phyloP scores from a whole-genome alignment of 2,797 vertebrate species.

The Perodicticus potto region DNA sequence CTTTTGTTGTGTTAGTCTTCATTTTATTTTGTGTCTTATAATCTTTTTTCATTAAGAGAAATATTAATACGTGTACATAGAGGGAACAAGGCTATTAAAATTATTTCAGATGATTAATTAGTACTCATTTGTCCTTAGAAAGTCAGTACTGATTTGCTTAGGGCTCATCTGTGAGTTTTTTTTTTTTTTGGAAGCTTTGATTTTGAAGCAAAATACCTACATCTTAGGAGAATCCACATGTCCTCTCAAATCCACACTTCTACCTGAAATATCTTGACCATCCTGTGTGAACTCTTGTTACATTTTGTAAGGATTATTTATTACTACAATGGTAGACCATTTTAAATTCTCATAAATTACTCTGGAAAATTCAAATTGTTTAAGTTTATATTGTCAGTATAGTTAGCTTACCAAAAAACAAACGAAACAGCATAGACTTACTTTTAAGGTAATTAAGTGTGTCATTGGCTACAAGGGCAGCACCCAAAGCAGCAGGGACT shows the following conservation, averaged over 20 bases:
- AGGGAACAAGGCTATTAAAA: conserved; percentile 17
- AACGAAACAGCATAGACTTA: conserved; percentile 40
- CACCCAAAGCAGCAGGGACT: conserved; percentile 47
- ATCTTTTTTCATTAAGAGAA: conserved; percentile 55
- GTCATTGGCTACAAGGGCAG: conserved; percentile 40
- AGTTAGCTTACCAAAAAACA: conserved; percentile 33
- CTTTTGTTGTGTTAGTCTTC: conserved; percentile 2
- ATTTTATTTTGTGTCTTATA: conserved; percentile 48
- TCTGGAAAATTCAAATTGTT: conserved; percentile 29
- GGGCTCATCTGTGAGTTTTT: conserved; percentile 40
- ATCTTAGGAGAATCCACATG: neutral
- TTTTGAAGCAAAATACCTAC: conserved; percentile 51
- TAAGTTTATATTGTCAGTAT: conserved; percentile 35
- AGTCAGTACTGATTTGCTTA: conserved; percentile 9
- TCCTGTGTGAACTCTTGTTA: conserved; percentile 9
- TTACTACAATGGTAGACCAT: neutral
- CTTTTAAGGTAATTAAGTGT: conserved; percentile 60
- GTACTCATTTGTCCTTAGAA: conserved; percentile 16
- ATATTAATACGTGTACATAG: neutral
- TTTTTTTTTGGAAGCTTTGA: neutral
- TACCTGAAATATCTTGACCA: neutral
- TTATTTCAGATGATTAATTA: conserved; percentile 48
- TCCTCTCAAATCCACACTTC: neutral
- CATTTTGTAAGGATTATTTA: conserved; percentile 34
- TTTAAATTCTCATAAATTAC: conserved; percentile 20